Conservation (phyloP, 2,113 vertebrate genomes). For the Cyanoderma ruficeps region DNA sequence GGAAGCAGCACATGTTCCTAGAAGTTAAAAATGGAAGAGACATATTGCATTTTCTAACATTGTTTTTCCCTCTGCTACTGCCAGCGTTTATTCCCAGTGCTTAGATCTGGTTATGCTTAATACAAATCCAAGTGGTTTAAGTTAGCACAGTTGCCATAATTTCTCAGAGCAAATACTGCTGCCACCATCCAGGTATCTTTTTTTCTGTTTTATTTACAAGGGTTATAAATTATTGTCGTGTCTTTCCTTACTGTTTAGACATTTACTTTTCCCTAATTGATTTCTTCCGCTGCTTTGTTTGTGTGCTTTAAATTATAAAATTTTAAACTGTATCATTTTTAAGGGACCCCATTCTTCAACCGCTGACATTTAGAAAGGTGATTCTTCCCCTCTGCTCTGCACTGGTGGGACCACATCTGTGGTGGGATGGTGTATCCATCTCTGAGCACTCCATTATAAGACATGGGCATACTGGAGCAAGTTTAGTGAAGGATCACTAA, state of each 20-base stretch:
- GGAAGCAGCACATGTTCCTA: conserved; percentile 47
- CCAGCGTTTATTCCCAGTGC: not conserved
- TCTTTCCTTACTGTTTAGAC: not conserved
- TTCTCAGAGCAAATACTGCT: not conserved
- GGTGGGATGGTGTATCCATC: not conserved
- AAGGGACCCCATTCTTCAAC: not conserved
- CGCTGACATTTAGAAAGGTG: not conserved
- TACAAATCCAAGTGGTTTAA: not conserved
- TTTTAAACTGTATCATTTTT: not conserved
- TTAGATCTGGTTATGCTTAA: not conserved
- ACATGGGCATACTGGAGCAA: not conserved
- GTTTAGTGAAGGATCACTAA: not conserved
- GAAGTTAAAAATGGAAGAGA: conserved; percentile 58
- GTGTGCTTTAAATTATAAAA: not conserved
- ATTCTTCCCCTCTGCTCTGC: not conserved
- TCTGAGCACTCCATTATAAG: not conserved
- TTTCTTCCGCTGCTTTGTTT: not conserved
- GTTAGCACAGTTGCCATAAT: not conserved
- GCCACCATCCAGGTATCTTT: not conserved
- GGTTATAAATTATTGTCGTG: not conserved
- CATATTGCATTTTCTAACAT: conserved; percentile 41
- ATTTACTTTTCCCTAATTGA: not conserved
- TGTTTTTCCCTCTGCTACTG: conserved; percentile 26
- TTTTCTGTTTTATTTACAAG: not conserved
- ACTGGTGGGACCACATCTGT: not conserved